Base-by-base conservation (phyloP, 1,140 invertebrate species). In the Drosophila triauraria region DNA sequence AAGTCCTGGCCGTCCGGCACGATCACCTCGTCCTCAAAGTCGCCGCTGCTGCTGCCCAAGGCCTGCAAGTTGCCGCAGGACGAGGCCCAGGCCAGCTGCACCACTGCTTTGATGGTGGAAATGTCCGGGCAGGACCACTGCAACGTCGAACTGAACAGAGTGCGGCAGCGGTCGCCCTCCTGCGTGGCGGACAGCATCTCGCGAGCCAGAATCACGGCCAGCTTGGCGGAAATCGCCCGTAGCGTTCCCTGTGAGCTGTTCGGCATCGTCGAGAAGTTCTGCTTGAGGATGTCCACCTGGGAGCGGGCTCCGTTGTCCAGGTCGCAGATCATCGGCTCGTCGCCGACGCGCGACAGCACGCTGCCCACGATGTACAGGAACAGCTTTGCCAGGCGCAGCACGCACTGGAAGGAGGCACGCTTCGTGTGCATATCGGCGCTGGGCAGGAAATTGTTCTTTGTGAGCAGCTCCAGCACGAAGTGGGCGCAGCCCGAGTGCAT, bases 361-460 rank as follows among this genome's bases (percentile, higher is more conserved):
- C 97, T 97, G 15, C 97, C 96, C 15, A 98, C 94, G 15, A 98
- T 96, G 10, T 97, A 98, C 4, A 99, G 94, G 72, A 98, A 95
- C 27, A 99, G 93, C 93, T 99, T 99, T 57, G 96, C 96, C 54
- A 99, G 94, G 93, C 98, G 97, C 53, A 99, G 94, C 51, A 98
- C 96, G 50, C 97, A 96, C 77, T 98, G 94, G 93, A 97, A 98
- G 0, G 97, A 97, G 47, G 96, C 96, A 25, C 96, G 95, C 93
- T 96, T 97, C 0, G 96, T 97, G 27, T 95, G 95, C 69, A 96
- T 95, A 92, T 98, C 97, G 15, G 97, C 96, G 81, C 95, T 96
- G 6, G 96, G 95, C 91, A 98, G 93, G 92, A 98, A 98, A 93
- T 97, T 97, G 84, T 97, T 97, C 88, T 97, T 97, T 4, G 96